Percentiles rank a stretch among this genome's conserved stretches.
Evolutionary conservation across 2,113 vertebrate species (phyloP).

Genomic region (Amblyornis subalaris): DNA sequence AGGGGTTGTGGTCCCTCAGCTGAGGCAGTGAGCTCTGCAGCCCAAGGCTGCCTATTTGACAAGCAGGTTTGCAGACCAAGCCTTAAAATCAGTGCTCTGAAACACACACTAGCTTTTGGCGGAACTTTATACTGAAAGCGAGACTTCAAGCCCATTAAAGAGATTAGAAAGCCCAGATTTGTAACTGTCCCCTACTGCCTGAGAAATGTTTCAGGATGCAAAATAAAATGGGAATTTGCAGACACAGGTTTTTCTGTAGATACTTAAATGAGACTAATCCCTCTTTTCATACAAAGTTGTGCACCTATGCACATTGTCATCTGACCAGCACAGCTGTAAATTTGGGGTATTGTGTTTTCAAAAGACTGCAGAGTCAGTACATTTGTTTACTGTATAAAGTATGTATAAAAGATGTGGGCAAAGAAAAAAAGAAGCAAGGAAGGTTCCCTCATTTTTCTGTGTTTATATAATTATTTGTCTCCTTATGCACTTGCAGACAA

Average conservation of each 20-base stretch:
- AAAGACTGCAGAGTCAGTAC: neutral
- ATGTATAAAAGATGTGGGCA: neutral
- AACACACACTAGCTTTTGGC: neutral
- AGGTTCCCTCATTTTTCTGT: neutral
- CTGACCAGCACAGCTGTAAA: constrained; percentile 24
- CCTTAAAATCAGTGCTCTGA: neutral
- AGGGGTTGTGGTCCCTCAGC: neutral
- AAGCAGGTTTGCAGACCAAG: neutral
- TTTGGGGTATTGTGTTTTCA: constrained; percentile 7
- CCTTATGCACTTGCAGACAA: neutral
- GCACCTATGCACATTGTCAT: constrained; percentile 43
- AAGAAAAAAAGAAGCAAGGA: neutral
- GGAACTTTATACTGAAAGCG: neutral
- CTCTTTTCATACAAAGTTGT: constrained; percentile 47
- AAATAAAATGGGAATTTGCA: constrained; percentile 33
- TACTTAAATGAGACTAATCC: constrained; percentile 44
- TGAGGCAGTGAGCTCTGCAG: neutral
- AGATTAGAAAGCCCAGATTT: constrained; percentile 15
- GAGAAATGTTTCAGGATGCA: constrained; percentile 27
- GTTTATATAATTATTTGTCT: neutral
- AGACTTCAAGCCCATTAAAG: neutral
- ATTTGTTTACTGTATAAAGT: neutral
- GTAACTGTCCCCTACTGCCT: neutral
- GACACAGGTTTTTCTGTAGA: neutral
- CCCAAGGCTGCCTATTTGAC: neutral